These are phyloP conservation scores for Micromussa lordhowensis DNA, from an alignment of 92 coral and sea anemone genomes.

Conservation along the genomic window DNA sequence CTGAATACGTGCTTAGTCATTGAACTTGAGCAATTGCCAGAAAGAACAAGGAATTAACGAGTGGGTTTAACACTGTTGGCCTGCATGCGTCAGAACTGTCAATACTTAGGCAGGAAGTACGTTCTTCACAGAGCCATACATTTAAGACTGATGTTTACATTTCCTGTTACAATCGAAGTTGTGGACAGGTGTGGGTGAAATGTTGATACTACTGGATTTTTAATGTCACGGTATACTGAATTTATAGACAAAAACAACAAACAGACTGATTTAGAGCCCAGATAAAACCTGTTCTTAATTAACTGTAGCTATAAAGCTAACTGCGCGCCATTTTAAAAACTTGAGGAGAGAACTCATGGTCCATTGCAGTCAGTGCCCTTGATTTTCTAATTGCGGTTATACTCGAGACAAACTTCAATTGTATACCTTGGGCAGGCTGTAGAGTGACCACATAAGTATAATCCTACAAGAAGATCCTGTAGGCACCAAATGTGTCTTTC, in stretches of 20 bases:
- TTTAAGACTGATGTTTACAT: constrained; percentile 13
- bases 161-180: not conserved
- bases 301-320: not conserved
- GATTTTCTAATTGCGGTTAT: not conserved
- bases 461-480: not conserved
- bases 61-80: not conserved
- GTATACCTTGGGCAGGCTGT: not conserved
- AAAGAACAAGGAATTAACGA: not conserved
- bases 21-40: not conserved
- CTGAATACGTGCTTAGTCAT: not conserved
- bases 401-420: not conserved
- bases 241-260: not conserved
- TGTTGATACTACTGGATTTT: not conserved
- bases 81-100: constrained; percentile 15
- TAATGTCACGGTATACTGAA: not conserved
- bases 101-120: constrained; percentile 3
- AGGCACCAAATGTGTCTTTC: not conserved
- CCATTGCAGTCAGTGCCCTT: not conserved
- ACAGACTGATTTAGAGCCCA: not conserved
- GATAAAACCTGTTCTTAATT: not conserved
- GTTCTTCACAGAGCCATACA: constrained; percentile 22
- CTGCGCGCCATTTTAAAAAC: not conserved
- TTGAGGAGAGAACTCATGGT: not conserved
- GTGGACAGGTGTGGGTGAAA: not conserved
- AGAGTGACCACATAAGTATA: not conserved